Evolutionary conservation across 2,888 invertebrate species (phyloP).

Genomic region (Lasioglossum oenotherae): DNA sequence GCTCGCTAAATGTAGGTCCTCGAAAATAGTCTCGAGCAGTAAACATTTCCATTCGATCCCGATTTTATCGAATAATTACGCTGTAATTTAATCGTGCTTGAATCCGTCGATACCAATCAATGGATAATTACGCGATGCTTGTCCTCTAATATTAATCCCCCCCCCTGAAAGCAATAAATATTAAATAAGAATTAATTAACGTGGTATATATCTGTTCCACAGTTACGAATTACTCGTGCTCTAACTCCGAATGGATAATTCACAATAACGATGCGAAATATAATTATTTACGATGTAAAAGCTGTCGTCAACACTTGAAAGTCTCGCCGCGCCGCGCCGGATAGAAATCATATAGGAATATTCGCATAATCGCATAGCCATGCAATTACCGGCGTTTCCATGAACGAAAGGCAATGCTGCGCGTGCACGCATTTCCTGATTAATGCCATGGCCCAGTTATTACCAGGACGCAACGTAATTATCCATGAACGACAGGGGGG

Average conservation of each 20-base stretch:
- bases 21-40: neutral
- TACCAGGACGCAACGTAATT: conserved; percentile 38
- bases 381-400: conserved; percentile 42
- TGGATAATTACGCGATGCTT: neutral
- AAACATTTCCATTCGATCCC: neutral
- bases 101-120: neutral
- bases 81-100: neutral
- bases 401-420: conserved; percentile 49
- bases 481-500: conserved; percentile 41
- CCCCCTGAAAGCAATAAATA: neutral
- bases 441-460: conserved; percentile 39
- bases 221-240: neutral
- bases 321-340: neutral
- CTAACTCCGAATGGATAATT: neutral
- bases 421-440: conserved; percentile 39
- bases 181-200: neutral
- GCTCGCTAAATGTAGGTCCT: neutral
- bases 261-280: neutral
- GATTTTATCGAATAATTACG: conserved; percentile 1
- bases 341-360: conserved; percentile 20
- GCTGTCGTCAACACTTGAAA: neutral
- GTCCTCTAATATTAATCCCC: neutral
- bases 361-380: conserved; percentile 32
- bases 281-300: neutral
- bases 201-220: neutral